Evolutionary conservation across 2,113 vertebrate genomes (phyloP), one percentile per base, ranked within the genome.

Genomic region (Oxyruncus cristatus): DNA sequence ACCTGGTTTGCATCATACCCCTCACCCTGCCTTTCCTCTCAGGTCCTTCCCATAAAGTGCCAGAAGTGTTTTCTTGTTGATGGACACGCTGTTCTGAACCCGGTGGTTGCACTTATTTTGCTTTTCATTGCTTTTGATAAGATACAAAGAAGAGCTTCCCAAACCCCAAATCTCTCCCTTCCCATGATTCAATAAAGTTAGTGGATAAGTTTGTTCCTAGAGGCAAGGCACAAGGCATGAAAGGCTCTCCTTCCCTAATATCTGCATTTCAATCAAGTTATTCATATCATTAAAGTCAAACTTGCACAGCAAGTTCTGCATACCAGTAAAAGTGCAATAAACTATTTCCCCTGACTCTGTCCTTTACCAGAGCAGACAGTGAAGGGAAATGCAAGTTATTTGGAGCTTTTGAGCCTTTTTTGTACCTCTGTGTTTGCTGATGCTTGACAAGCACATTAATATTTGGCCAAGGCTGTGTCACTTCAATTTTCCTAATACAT

Each of bases 111-210:
- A 46, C 33, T 79, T 62, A 26, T 24, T 94, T 92, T 73, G 55
- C 72, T 91, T 80, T 56, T 65, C 63, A 28, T 61, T 41, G 42
- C 6, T 80, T 81, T 80, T 70, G 87, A 95, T 96, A 94, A 96
- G 95, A 92, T 76, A 91, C 3, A 8, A 3, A 21, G 22, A 73
- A 63, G 47, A 3, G 21, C 94, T 96, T 78, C 76, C 90, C 14
- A 86, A 92, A 55, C 3, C 21, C n/a, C 49, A 52, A 46, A 75
- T 70, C 47, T 93, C 88, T 62, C 58, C 47, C 65, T 88, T 80
- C 14, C 0, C 47, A 11, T 46, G 66, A 50, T 3, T 53, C 56
- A 53, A 23, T 28, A 16, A 61, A 58, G 58, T 39, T 58, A 22
- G 53, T 49, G 72, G 92, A 33, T 41, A 77, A 77, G 33, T 52